These are phyloP conservation scores for Sebastes iracundus DNA, from an alignment of 2,797 vertebrate species.

Conservation along the genomic window DNA sequence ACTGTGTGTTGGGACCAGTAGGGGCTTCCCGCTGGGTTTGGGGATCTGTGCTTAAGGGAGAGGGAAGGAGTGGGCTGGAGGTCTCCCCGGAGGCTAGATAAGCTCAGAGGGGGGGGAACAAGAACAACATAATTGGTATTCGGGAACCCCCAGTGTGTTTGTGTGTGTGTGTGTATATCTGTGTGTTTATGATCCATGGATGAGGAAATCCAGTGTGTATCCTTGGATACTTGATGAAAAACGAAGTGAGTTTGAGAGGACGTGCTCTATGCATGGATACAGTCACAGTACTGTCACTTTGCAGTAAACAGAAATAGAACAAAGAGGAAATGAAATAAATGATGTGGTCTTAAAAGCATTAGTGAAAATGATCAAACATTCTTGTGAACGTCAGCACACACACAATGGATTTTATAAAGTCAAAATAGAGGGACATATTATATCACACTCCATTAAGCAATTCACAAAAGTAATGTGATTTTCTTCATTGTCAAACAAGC, in stretches of 20 bases:
- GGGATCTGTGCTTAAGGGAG: conserved; percentile 41
- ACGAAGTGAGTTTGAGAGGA: not conserved
- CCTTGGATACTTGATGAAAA: not conserved
- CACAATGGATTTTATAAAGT: conserved; percentile 1
- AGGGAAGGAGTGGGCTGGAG: conserved; percentile 39
- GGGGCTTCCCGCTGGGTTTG: conserved; percentile 45
- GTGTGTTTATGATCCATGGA: conserved; percentile 21
- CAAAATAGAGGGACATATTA: not conserved
- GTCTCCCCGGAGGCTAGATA: conserved; percentile 61
- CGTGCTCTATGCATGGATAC: not conserved
- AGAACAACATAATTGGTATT: conserved; percentile 41
- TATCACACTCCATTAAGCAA: not conserved
- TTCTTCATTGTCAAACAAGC: not conserved
- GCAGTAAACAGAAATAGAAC: not conserved
- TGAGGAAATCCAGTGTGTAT: not conserved
- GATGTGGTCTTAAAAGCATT: conserved; percentile 14
- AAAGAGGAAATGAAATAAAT: conserved; percentile 14
- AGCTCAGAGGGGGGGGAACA: conserved; percentile 29
- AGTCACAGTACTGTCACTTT: not conserved
- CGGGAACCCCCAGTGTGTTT: conserved; percentile 34
- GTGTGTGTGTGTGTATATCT: conserved; percentile 30
- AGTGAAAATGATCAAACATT: conserved; percentile 9
- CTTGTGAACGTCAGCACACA: conserved; percentile 2
- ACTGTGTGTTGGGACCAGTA: conserved; percentile 48
- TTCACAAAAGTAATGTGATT: not conserved